Evolutionary conservation across 2,113 vertebrate species (phyloP), one percentile per base, ranked within the genome.

Genomic region (Pica pica): DNA sequence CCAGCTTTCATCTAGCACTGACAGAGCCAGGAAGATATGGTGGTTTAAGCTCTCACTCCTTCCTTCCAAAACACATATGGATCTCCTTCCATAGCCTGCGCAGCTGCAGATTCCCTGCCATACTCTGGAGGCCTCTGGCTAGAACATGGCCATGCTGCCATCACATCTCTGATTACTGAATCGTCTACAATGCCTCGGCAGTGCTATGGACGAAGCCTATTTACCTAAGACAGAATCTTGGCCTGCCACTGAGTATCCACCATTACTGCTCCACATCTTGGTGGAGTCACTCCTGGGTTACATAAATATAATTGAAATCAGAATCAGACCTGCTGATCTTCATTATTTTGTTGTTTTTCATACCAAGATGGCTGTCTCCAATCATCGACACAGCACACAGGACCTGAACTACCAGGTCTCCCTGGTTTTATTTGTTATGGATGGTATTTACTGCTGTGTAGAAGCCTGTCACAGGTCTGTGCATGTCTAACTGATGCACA

Each of bases 281-380:
- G 75, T 96, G 82, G 79, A 93, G 83, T 94, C 85, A 95, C 71
- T 93, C 68, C 85, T 92, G 79, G 88, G 79, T 94, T 96, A 90
- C 71, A 95, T 90, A 93, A 95, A 90, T 78, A 60, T 83, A 94
- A 96, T 52, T 95, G 93, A 95, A 96, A 88, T 94, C 87, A 95
- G 92, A 95, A 92, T 95, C 87, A 90, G 87, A 88, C 82, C 79
- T 90, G 79, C 92, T 96, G 95, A 93, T 96, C 64, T 64, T 95
- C 73, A 86, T 95, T 94, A 95, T 95, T 94, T 84, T 69, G 44
- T 57, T 94, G 49, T 76, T 94, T 94, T 94, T 95, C 68, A 37
- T 92, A 95, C 39, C 68, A 86, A 83, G 71, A 80, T 94, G 90
- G 87, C 79, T 31, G 24, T 64, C 88, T 96, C 44, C 5, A 60